Base-by-base conservation (phyloP, 2,113 vertebrate species). In the Phylloscopus trochilus region DNA sequence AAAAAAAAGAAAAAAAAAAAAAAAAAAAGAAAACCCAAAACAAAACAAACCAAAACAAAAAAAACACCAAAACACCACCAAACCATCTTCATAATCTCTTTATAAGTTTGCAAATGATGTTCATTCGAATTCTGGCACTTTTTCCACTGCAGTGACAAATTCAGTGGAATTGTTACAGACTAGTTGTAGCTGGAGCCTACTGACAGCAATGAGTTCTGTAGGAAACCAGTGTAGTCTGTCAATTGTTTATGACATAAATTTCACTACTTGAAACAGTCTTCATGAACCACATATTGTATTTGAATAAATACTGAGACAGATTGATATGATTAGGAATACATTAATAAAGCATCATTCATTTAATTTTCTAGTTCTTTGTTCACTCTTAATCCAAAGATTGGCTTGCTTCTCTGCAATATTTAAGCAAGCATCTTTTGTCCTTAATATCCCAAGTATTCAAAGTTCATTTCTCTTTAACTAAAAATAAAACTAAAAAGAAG, bases 281-380 rank as follows among this genome's bases (percentile, higher is more conserved):
- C 66, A 47, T 74, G 53, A 55, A 55, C 30, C 77, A 68, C 60
- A 86, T 89, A 79, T 72, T 94, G 81, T 60, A 93, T 89, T 90
- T 91, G 19, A 91, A 93, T 92, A 93, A 93, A 90, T 83, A 92
- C 72, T 76, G 74, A 75, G 56, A 83, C 77, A 89, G 74, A 92
- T 35, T 89, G 74, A 43, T 90, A 43, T 59, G 62, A 93, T 84
- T 87, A 78, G 81, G 63, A 85, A 55, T 39, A 60, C 14, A 70
- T 56, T 85, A 90, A 83, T 87, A 81, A 89, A 88, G 22, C 44
- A 62, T 12, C 23, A 56, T 73, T 78, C 10, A 63, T 46, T 92
- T 69, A 66, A 93, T 93, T 92, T 80, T 33, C 28, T 69, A 41
- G 15, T 51, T 68, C 51, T 92, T 81, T 81, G 24, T 68, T 89